Evolutionary conservation across 2,888 invertebrate genomes (phyloP), one percentile per base, ranked within the genome.

Genomic region (Apantesis nais): DNA sequence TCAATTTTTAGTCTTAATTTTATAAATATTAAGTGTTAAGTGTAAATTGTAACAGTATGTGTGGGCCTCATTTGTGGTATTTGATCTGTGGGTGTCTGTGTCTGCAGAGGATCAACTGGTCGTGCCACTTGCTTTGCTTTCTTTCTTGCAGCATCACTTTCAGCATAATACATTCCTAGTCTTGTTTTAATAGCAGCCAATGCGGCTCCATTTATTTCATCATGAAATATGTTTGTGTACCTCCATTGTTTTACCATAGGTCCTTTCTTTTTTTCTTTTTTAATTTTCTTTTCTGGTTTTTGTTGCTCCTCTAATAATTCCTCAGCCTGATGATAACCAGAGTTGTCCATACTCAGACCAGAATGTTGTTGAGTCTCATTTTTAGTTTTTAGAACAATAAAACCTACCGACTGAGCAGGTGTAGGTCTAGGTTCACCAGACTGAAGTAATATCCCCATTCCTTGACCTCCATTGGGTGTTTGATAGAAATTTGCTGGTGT

Each of bases 191-290:
- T 95, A 25, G 95, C 95, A 58, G 94, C 92, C 58, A 95, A 84
- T 52, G 95, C 95, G 58, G 95, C 94, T 58, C 95, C 95, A 87
- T 95, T 95, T 7, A 95, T 95, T 83, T 95, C 95, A 83, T 95
- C 95, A 86, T 96, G 96, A 77, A 96, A 96, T 80, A 95, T 94
- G 81, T 95, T 95, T 29, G 95, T 95, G 78, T 96, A 96, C 74
- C 95, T 89, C 96, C 96, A 96, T 74, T 95, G 95, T 80, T 95
- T 96, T 0, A 96, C 95, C 62, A 93, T 80, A 65, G 95, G 95
- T 8, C 95, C 94, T 74, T 89, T 89, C 80, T 89, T 92, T 78
- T 92, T 90, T 74, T 94, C 92, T 77, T 92, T 95, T 74, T 93
- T 94, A n/a, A 89, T 74, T 86, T 90, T 93, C 58, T 89, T 90